Conservation (phyloP, 2,113 vertebrate genomes). For the Setophaga kirtlandii region DNA sequence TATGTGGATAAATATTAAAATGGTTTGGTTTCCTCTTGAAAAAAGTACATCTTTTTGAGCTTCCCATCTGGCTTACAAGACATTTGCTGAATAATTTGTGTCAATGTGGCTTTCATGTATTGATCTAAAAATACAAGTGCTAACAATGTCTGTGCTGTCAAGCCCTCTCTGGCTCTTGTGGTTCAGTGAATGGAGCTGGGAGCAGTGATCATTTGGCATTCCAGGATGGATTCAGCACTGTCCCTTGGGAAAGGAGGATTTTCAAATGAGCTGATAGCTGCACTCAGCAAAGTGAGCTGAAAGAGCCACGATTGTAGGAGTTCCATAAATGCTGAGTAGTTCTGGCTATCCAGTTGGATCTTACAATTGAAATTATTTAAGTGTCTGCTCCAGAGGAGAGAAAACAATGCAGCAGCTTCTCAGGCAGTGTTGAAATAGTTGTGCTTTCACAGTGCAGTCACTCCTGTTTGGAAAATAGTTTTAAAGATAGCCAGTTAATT, state of each 20-base stretch:
- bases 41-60: slow-evolving; percentile 41
- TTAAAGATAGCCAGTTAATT: not conserved
- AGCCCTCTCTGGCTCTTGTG: slow-evolving; percentile 11
- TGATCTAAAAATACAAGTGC: slow-evolving; percentile 56
- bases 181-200: not conserved
- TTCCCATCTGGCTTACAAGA: slow-evolving; percentile 63
- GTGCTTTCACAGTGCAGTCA: not conserved
- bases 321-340: not conserved
- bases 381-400: not conserved
- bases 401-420: not conserved
- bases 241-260: slow-evolving; percentile 13
- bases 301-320: not conserved
- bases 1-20: not conserved
- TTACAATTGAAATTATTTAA: not conserved
- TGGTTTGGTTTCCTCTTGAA: slow-evolving; percentile 48
- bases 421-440: not conserved
- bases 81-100: slow-evolving; percentile 64
- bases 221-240: not conserved
- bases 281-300: not conserved
- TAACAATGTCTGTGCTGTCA: slow-evolving; percentile 30
- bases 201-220: not conserved
- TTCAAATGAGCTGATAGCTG: slow-evolving; percentile 12
- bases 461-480: not conserved
- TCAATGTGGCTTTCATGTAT: slow-evolving; percentile 57
- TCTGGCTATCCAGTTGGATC: not conserved